Evolutionary conservation across 2,888 invertebrate species (phyloP), one percentile per base, ranked within the genome.

Genomic region (Lasius platythorax): DNA sequence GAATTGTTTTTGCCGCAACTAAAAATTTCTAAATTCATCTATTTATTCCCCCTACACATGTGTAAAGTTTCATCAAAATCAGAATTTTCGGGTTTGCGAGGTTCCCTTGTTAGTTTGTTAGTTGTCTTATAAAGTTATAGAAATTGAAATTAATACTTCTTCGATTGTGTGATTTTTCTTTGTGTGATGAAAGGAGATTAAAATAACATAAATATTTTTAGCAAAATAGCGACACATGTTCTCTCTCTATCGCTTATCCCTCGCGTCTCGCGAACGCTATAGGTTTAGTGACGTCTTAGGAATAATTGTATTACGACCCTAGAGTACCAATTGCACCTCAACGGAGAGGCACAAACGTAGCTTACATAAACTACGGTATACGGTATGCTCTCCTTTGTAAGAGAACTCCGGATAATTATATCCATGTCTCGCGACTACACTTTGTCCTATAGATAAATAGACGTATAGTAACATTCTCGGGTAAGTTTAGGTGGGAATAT

Each of bases 351-450:
- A 56, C 63, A 61, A 75, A 72, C 18, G 28, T 50, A 50, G 43
- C 40, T 33, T 73, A 63, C 64, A 53, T 70, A 82, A 88, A 81
- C 81, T 66, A 40, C 30, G 40, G 37, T 9, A 18, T 30, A 63
- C 53, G 68, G 68, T 63, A 63, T 50, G 78, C 64, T 56, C 72
- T 67, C 87, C 89, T 87, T 87, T 87, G 89, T 85, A 84, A 84
- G 66, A 46, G 82, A 66, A 70, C 56, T 78, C 82, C 23, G 63
- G 72, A 83, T 88, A 90, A 90, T 90, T 90, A 86, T 86, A 83
- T 86, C 76, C 66, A 43, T 66, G 66, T 85, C 68, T 56, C 79
- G 67, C 70, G 83, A 73, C 73, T 81, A 75, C 64, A 56, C 78
- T 76, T 83, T 37, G 46, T 58, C 68, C 61, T 66, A 37, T 76